Evolutionary conservation across 2,113 vertebrate genomes (phyloP), one percentile per base, ranked within the genome.

Genomic region (Equus przewalskii): DNA sequence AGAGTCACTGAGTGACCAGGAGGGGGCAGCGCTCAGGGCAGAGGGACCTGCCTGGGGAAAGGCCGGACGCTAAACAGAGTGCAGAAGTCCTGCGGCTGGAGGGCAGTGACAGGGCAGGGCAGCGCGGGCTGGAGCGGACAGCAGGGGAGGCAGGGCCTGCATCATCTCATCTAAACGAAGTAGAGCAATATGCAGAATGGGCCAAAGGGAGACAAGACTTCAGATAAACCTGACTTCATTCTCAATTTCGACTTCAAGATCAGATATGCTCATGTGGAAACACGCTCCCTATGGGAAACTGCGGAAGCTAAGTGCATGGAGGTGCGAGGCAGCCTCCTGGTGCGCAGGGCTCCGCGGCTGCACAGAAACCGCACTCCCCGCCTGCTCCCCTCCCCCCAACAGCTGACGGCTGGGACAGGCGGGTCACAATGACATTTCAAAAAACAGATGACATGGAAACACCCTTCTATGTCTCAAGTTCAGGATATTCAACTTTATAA

Each of bases 371-470:
- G 36, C 36, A 41, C 22, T 19, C 58, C 1, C 28, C 15, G 10
- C 30, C 46, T 21, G 36, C 36, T 41, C 2, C 58, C 54, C 60
- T 26, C 11, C 2, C 44, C 18, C 62, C 19, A 8, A 54, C 54
- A 54, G 54, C 54, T 1, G 1, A 9, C 0, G 8, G 75, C n/a
- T 30, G 51, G 49, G 1, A 16, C 6, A n/a, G 21, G 6, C 1
- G 51, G 30, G 41, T 30, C 46, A 67, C 41, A 54, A 33, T 1
- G 21, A 41, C 30, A 54, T 26, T 60, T 46, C 75, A 64, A 41
- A 41, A 41, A 41, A 11, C 60, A 76, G 46, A 82, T 10, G 36
- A 64, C 0, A 19, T 2, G 44, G 22, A 41, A 24, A 90, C 46
- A n/a, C 9, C 13, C 41, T 67, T 65, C 58, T 4, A 67, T 56